Percentiles rank a stretch among this genome's conserved stretches.
Conservation (phyloP, 2,797 vertebrate genomes). For the Nannoperca australis region DNA sequence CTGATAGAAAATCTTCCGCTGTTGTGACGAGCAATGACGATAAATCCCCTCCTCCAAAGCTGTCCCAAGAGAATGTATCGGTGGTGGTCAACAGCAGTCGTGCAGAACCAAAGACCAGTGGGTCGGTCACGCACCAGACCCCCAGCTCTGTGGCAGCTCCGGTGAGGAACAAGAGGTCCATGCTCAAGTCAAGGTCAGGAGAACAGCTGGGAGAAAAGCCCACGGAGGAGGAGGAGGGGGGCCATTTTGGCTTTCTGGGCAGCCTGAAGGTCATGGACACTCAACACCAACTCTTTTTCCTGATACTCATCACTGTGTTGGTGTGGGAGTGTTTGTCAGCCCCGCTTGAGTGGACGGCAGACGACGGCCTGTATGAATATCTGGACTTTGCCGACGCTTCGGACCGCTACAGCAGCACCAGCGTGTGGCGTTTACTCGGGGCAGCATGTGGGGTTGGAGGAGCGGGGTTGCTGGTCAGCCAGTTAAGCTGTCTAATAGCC, state of each 20-base stretch:
- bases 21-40: not conserved
- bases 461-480: constrained; percentile 83
- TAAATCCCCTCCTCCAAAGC: not conserved
- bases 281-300: constrained; percentile 85
- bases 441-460: constrained; percentile 80
- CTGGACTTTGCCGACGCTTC: constrained; percentile 91
- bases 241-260: constrained; percentile 67
- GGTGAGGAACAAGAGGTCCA: constrained; percentile 58
- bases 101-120: not conserved
- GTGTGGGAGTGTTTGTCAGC: constrained; percentile 86
- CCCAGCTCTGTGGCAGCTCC: not conserved
- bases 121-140: not conserved
- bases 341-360: constrained; percentile 85
- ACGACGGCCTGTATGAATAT: constrained; percentile 91
- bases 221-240: not conserved
- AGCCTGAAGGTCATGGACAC: constrained; percentile 79
- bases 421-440: constrained; percentile 86
- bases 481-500: constrained; percentile 78
- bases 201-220: not conserved
- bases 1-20: not conserved
- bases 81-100: not conserved
- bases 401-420: constrained; percentile 80
- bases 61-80: not conserved
- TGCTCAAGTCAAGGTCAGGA: not conserved
- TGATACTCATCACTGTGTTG: constrained; percentile 80